Evolutionary conservation across 2,797 vertebrate species (phyloP), one percentile per base, ranked within the genome.

Genomic region (Sternotherus odoratus): DNA sequence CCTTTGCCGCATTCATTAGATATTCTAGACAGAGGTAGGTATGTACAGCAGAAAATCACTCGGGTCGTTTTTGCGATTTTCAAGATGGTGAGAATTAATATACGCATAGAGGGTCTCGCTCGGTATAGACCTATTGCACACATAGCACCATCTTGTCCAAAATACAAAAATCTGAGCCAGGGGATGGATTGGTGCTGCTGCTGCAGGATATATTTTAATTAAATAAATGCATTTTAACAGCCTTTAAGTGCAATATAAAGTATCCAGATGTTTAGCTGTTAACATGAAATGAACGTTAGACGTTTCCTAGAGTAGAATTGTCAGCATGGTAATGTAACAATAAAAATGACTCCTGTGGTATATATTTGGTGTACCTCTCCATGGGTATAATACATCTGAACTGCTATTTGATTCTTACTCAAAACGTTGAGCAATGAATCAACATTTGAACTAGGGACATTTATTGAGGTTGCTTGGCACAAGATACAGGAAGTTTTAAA

Each of bases 11-110:
- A 91, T 82, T 46, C 56, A 56, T 88, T 89, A 91, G 80, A 69
- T 94, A 83, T 17, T 50, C 78, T 87, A 88, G 60, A 33, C 60
- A 66, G 36, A 19, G 12, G 2, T 90, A 78, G 10, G 2, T 79
- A 69, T 86, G 43, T 82, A 49, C 84, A 90, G 63, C 49, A 30
- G 39, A 85, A 3, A 81, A 69, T 43, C 66, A n/a, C 81, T 93
- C 77, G 82, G 72, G 77, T 92, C 54, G 33, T 77, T 86, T 93
- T 88, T 95, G 85, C 80, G 50, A 81, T 88, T 94, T 96, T 91
- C 94, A 96, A 43, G 83, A 91, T 21, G 15, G 4, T 86, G 85
- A 85, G 33, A 90, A 87, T 90, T 82, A 8, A 0, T 92, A 3
- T 82, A 51, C 36, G 30, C 23, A 86, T 94, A 94, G 78, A 94